Evolutionary conservation across 2,888 invertebrate genomes (phyloP).

Genomic region (Cheilosia pagana): DNA sequence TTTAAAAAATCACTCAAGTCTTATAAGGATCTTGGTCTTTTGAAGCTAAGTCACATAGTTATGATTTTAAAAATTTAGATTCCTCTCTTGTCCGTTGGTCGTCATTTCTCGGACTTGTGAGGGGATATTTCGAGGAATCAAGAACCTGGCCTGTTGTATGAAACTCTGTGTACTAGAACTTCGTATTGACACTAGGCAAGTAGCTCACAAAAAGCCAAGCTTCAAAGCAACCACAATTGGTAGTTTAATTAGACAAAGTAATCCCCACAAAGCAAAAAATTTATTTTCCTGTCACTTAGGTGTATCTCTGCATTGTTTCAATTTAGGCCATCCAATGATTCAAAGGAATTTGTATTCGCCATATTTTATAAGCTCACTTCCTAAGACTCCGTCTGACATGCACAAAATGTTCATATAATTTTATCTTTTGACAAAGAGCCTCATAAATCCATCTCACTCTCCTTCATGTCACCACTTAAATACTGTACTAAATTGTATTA

Average conservation of each 20-base stretch:
- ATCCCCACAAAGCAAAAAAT: not conserved
- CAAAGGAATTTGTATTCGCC: not conserved
- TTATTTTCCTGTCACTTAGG: not conserved
- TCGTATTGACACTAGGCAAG: too few relatives aligned
- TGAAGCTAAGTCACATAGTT: too few relatives aligned
- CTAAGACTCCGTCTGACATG: not conserved
- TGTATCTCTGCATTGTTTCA: not conserved
- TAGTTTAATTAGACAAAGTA: not conserved
- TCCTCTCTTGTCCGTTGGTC: too few relatives aligned
- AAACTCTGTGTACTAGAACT: too few relatives aligned
- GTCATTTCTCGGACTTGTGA: too few relatives aligned
- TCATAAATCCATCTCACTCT: too few relatives aligned
- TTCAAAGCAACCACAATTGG: not conserved
- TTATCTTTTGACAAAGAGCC: not conserved
- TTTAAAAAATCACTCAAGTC: too few relatives aligned
- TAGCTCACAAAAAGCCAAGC: too few relatives aligned
- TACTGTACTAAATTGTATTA: conserved; percentile 2
- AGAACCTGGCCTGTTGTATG: too few relatives aligned
- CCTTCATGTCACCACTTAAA: conserved; percentile 3
- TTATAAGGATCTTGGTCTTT: too few relatives aligned
- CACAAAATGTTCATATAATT: not conserved
- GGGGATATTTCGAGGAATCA: too few relatives aligned
- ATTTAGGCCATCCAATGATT: not conserved
- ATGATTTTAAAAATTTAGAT: too few relatives aligned
- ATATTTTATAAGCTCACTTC: not conserved